Conservation (phyloP, 2,888 invertebrate species). For the Spisula subtruncata region DNA sequence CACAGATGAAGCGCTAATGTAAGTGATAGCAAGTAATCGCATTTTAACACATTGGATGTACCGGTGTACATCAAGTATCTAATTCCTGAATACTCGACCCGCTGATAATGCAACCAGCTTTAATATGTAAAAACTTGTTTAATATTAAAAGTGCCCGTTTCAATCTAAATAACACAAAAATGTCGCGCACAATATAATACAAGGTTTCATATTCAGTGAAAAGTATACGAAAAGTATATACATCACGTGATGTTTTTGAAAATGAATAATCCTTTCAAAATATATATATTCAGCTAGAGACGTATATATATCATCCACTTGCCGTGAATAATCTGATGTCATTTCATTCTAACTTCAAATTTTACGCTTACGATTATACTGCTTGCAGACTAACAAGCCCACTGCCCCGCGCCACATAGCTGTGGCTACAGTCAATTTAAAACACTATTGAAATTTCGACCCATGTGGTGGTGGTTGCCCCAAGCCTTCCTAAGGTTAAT, state of each 20-base stretch:
- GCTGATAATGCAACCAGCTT: constrained; percentile 18
- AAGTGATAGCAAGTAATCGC: constrained; percentile 31
- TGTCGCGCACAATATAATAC: neutral
- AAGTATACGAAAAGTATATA: constrained; percentile 21
- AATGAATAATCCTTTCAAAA: constrained; percentile 38
- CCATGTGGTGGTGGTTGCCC: constrained; percentile 54
- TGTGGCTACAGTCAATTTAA: constrained; percentile 11
- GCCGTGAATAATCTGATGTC: constrained; percentile 23
- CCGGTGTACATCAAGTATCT: constrained; percentile 34
- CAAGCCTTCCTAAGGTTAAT: constrained; percentile 3
- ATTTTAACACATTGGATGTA: constrained; percentile 33
- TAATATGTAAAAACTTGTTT: constrained; percentile 14
- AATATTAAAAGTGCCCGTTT: neutral
- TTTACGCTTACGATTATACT: constrained; percentile 1
- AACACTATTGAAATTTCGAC: constrained; percentile 39
- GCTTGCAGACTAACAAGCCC: constrained; percentile 11
- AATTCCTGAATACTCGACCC: constrained; percentile 36
- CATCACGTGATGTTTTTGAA: constrained; percentile 32
- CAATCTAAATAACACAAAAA: constrained; percentile 1
- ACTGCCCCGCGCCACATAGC: constrained; percentile 4
- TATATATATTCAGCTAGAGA: constrained; percentile 8
- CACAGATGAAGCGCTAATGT: constrained; percentile 14
- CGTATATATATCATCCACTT: neutral
- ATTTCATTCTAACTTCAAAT: neutral
- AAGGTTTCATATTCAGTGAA: constrained; percentile 23